Percentiles rank a stretch among this genome's conserved stretches.
Evolutionary conservation across 1,140 invertebrate genomes (phyloP).

Genomic region (Dolichoris vasculosae): DNA sequence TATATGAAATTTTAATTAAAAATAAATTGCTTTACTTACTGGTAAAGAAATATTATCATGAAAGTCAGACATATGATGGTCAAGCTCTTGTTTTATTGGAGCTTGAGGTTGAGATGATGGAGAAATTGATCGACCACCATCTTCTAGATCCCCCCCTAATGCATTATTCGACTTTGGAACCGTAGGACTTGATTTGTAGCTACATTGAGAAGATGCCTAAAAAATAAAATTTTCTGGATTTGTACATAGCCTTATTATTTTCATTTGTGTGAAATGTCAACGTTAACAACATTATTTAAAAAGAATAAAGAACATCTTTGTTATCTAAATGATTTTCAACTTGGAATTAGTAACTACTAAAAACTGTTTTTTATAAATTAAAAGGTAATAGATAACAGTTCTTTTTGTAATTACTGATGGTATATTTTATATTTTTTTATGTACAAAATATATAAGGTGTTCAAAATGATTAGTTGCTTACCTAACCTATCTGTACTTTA

Average conservation of each 20-base stretch:
- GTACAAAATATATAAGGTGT: neutral
- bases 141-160: constrained; percentile 77
- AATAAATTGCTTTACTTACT: constrained; percentile 66
- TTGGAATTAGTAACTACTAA: constrained; percentile 28
- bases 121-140: constrained; percentile 75
- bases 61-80: constrained; percentile 73
- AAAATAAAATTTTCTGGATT: constrained; percentile 57
- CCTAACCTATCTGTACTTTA: constrained; percentile 40
- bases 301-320: constrained; percentile 20
- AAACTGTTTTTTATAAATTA: constrained; percentile 47
- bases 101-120: constrained; percentile 75
- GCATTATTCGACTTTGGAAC: constrained; percentile 79
- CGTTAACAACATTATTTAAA: neutral
- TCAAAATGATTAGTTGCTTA: constrained; percentile 21
- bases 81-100: constrained; percentile 80
- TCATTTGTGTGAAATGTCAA: constrained; percentile 1
- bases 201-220: constrained; percentile 77
- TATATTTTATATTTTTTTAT: constrained; percentile 37
- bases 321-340: constrained; percentile 30
- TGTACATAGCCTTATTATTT: neutral
- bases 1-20: neutral
- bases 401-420: constrained; percentile 9
- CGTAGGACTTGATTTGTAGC: constrained; percentile 78
- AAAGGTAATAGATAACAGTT: constrained; percentile 20
- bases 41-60: constrained; percentile 73